Evolutionary conservation across 2,797 vertebrate genomes (phyloP).

Genomic region (Manis crassicaudata): DNA sequence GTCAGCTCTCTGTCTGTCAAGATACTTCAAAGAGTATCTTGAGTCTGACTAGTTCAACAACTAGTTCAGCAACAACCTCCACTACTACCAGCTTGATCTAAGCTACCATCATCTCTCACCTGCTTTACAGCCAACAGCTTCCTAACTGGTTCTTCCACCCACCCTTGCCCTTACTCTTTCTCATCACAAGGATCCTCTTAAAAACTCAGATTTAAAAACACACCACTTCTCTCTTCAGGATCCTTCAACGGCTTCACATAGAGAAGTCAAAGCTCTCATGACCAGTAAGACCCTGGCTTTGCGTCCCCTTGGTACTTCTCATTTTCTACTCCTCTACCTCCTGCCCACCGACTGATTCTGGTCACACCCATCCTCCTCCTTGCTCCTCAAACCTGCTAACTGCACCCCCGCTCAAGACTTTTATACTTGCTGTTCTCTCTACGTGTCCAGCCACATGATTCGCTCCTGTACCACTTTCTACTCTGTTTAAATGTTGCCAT

Average conservation of each 20-base stretch:
- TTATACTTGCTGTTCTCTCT: background rate
- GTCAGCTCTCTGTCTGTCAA: background rate
- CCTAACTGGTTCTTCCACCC: background rate
- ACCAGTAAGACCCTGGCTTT: background rate
- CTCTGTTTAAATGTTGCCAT: background rate
- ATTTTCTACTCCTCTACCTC: background rate
- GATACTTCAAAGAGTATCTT: background rate
- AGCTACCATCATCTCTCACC: background rate
- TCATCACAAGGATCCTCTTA: background rate
- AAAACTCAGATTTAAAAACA: background rate
- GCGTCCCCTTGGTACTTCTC: background rate
- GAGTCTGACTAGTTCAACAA: background rate
- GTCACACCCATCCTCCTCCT: background rate
- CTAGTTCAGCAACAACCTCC: background rate
- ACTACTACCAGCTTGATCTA: background rate
- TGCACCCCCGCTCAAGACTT: background rate
- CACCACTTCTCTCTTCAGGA: background rate
- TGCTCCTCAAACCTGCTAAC: background rate
- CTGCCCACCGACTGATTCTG: background rate
- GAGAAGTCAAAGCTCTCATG: background rate
- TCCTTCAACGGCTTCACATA: background rate
- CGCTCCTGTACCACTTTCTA: background rate
- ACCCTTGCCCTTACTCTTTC: background rate
- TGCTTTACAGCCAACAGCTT: background rate
- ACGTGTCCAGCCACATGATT: background rate